These are phyloP conservation scores for Nansenia antarctica DNA, from an alignment of 2,113 vertebrate genomes.

Conservation along the genomic window DNA sequence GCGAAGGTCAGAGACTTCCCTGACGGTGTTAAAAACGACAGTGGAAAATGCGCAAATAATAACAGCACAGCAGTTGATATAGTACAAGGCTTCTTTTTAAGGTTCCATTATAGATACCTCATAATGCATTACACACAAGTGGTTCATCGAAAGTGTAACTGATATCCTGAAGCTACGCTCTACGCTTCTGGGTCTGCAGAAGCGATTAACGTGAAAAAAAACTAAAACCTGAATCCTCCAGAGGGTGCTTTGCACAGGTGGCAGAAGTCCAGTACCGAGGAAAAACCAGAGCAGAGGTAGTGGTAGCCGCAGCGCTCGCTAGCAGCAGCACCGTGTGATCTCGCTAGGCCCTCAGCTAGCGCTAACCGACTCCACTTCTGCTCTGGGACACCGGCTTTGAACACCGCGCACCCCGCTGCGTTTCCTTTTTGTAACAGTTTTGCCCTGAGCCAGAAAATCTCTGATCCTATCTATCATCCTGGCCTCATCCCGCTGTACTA, in stretches of 20 bases:
- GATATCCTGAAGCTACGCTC: too few relatives aligned
- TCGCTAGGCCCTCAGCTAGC: background rate
- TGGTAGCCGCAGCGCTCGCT: background rate
- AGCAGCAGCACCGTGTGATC: background rate
- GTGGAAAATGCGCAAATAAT: too few relatives aligned
- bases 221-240: background rate
- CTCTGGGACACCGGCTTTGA: background rate
- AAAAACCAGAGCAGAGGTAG: background rate
- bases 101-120: too few relatives aligned
- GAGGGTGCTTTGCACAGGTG: background rate
- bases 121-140: too few relatives aligned
- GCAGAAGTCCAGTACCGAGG: background rate
- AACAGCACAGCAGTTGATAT: too few relatives aligned
- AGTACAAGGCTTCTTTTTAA: too few relatives aligned
- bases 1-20: too few relatives aligned
- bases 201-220: background rate
- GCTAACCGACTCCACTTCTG: background rate
- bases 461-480: constrained; percentile 47
- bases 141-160: too few relatives aligned
- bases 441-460: constrained; percentile 39
- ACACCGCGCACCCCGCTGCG: background rate
- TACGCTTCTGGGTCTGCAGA: background rate
- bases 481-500: constrained; percentile 34
- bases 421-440: too few relatives aligned
- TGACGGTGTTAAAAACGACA: too few relatives aligned